Evolutionary conservation across 1,140 invertebrate genomes (phyloP), one percentile per base, ranked within the genome.

Genomic region (Nasonia longicornis): DNA sequence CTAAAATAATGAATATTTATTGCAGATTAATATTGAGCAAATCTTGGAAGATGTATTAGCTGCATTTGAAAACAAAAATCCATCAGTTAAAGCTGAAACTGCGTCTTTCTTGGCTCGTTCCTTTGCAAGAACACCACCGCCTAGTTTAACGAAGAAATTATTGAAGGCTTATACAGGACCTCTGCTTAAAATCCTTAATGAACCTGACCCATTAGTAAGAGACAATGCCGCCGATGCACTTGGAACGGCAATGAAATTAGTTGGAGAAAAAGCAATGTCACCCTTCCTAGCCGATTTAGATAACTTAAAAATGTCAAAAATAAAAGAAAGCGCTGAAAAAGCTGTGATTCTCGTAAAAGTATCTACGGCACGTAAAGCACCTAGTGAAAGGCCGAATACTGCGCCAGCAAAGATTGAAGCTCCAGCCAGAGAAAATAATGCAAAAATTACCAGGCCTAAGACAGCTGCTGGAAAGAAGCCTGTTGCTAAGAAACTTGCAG

Each of bases 11-110:
- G 6, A 75, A 52, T 35, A 80, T 67, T 16, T 87, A 81, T 89
- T 74, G 20, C 89, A 97, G 94, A 96, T 96, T 45, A 95, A 92
- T 80, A 91, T 99, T 7, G 98, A 99, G 91, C 91, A 93, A 1
- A 96, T 99, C 85, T 92, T 95, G 84, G 98, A 99, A 88, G 96
- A 98, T 85, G 91, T 95, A 22, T 84, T 96, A 1, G 95, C 95
- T 82, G 95, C 96, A 0, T 92, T 99, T 63, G 95, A 95, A 38
- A 98, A 98, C 89, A 99, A 99, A 91, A 99, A 99, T 92, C 98
- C 98, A 0, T 94, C 93, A 14, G 96, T 99, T 1, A 98, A 98
- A 90, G 93, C 96, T 0, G 98, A 99, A 91, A 98, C 96, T 3
- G 94, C 96, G 1, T 88, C 94, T n/a, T 99, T 98, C 89, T 88